Base-by-base conservation (phyloP, 2,888 invertebrate species). In the Epiperipatus broadwayi region DNA sequence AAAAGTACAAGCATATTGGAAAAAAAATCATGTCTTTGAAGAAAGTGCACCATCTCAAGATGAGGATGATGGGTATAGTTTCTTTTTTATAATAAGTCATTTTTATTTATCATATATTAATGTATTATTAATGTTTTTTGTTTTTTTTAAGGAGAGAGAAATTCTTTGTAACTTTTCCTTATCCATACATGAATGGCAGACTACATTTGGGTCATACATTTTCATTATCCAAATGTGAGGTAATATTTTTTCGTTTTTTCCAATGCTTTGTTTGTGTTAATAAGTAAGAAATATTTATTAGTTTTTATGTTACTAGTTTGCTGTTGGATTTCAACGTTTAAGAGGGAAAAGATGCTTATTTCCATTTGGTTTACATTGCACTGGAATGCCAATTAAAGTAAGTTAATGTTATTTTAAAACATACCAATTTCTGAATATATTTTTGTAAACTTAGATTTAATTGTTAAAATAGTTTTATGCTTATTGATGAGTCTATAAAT, bases 171-270 rank as follows among this genome's bases (percentile, higher is more conserved):
- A 89, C 89, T 2, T 97, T 97, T 64, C 97, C 97, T 1, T 97
- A 75, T 63, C 97, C 97, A 0, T 97, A 99, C 55, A 97, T 97
- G 95, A 97, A 97, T 68, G 97, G 97, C 7, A 72, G 84, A 32
- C 70, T 97, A 39, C 97, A 97, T 69, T 66, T 99, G 47, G 97
- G 97, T 0, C 97, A 97, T 58, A 84, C 87, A 10, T 97, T 97
- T 65, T 81, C 91, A 3, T 57, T 97, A 33, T 85, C 91, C 5
- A 97, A 97, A 66, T 87, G 89, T 57, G 97, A 97, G 66, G 81
- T 80, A 65, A 57, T 15, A 8, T 8, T 21, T 39, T 34, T n/a
- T 14, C 25, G 20, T 45, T 27, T 40, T 21, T 22, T n/a, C 19
- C 27, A 14, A 29, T 37, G 15, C 15, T 22, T 22, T 37, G 2